A percentile compares a stretch with the other conserved stretches of the same genome.
phyloP scores from a whole-genome alignment of 92 coral and sea anemone genomes.

The Siderastrea radians region DNA sequence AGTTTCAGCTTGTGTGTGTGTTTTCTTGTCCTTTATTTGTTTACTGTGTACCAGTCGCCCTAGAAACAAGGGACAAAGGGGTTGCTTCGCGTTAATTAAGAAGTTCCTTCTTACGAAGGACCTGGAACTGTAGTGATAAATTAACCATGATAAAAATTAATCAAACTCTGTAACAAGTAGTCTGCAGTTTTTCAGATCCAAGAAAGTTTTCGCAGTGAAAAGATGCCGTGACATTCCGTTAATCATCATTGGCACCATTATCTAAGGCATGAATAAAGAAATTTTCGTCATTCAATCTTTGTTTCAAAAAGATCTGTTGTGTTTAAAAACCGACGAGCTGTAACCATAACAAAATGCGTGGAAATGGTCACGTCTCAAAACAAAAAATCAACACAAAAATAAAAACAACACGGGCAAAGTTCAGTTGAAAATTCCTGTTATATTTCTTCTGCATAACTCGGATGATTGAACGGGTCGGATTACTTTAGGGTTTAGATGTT shows the following conservation, averaged over 20 bases:
- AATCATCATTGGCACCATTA: too few relatives aligned
- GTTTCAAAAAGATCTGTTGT: not conserved
- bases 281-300: not conserved
- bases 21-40: not conserved
- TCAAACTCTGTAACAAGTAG: not conserved
- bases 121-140: not conserved
- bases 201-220: not conserved
- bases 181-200: not conserved
- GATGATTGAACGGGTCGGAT: too few relatives aligned
- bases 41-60: slow-evolving; percentile 26
- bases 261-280: too few relatives aligned
- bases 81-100: not conserved
- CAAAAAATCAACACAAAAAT: too few relatives aligned
- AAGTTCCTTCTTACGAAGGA: not conserved
- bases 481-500: too few relatives aligned
- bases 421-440: too few relatives aligned
- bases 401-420: too few relatives aligned
- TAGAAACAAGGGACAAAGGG: slow-evolving; percentile 21
- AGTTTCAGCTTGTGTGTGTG: not conserved
- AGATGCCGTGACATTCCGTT: not conserved
- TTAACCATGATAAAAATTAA: not conserved
- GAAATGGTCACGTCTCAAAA: too few relatives aligned
- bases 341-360: not conserved
- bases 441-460: too few relatives aligned
- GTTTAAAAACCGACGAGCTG: not conserved